phyloP scores from a whole-genome alignment of 2,888 invertebrate species.

The Actias luna region DNA sequence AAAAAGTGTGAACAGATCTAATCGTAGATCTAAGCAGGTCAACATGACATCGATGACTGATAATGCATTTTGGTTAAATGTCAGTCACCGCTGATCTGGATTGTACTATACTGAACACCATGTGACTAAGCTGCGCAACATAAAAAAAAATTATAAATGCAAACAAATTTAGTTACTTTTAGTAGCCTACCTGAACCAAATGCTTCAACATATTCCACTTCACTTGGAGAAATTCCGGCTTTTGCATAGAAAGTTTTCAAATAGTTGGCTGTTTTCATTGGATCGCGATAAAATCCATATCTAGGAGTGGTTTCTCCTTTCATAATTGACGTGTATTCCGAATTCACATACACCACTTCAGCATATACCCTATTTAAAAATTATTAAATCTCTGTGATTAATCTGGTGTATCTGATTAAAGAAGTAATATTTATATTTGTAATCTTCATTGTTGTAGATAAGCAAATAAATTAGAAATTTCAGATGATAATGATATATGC shows the following conservation, averaged over 20 bases:
- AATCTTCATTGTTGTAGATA: too few relatives aligned
- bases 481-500: too few relatives aligned
- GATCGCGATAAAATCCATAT: slow-evolving; percentile 39
- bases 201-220: slow-evolving; percentile 84
- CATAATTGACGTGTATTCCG: slow-evolving; percentile 30
- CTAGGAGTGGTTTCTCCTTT: slow-evolving; percentile 29
- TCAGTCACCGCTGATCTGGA: too few relatives aligned
- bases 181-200: slow-evolving; percentile 81
- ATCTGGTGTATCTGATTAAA: not conserved
- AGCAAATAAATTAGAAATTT: not conserved
- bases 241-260: slow-evolving; percentile 75
- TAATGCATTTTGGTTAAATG: too few relatives aligned
- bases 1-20: too few relatives aligned
- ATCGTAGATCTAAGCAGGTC: too few relatives aligned
- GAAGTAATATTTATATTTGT: not conserved
- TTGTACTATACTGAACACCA: too few relatives aligned
- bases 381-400: slow-evolving; percentile 1
- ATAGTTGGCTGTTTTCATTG: slow-evolving; percentile 33
- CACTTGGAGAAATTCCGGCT: slow-evolving; percentile 77
- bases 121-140: too few relatives aligned
- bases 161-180: not conserved
- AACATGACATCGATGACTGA: too few relatives aligned
- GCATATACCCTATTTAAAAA: slow-evolving; percentile 43
- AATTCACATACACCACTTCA: slow-evolving; percentile 39
- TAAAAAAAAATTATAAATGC: too few relatives aligned